Base-by-base conservation (phyloP, 1,140 invertebrate species). In the Xylocopa sonorina region DNA sequence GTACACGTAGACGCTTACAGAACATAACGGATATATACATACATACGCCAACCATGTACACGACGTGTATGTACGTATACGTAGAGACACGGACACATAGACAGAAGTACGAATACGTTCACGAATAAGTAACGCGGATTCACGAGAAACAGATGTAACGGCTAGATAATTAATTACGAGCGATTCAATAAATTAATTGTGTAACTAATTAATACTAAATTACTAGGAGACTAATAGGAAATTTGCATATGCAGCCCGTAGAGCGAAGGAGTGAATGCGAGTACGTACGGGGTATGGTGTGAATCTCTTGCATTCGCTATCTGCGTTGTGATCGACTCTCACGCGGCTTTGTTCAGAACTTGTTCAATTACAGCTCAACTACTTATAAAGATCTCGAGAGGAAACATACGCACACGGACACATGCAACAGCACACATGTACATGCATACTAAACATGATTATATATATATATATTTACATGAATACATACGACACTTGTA, bases 121-220 rank as follows among this genome's bases (percentile, higher is more conserved):
- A 83, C 34, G 60, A 66, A 85, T 76, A 80, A 69, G 69, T 66
- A 81, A 80, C 81, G 85, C 79, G 88, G 81, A 78, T 85, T 85
- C 75, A 83, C 64, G 57, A 79, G 77, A 88, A 73, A 83, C 87
- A 80, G 84, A 88, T 89, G 89, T 87, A 89, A 86, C 80, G 83
- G 87, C 64, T 90, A 90, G 86, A 68, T 87, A 83, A 83, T 83
- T 89, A 85, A 88, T 88, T 88, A 80, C 74, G 77, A 87, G 66
- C 76, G 82, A 87, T 87, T 87, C 80, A 85, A 89, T 88, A 74
- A 86, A 89, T 88, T 87, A 90, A 90, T 87, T 85, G 80, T 90
- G 80, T 88, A 87, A 90, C 87, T 90, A 89, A 90, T 90, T 85
- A 91, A 85, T 88, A 89, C 83, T 88, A 80, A 90, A 89, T 87